Evolutionary conservation across 2,888 invertebrate genomes (phyloP).

Genomic region (Scaptomyza polygonia): DNA sequence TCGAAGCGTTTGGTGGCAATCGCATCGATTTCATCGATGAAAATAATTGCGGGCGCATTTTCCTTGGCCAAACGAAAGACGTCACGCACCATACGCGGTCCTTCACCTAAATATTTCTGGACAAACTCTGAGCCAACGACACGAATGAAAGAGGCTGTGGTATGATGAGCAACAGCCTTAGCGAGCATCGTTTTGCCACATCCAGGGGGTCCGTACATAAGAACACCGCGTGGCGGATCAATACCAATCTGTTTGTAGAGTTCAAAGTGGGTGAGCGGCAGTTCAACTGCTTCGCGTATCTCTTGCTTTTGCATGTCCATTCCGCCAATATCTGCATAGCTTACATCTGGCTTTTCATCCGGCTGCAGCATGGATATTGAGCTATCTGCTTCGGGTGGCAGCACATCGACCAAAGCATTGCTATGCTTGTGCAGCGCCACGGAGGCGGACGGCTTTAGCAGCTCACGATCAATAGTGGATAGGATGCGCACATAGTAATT

Average conservation of each 20-base stretch:
- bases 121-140: slow-evolving; percentile 99
- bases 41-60: slow-evolving; percentile 99
- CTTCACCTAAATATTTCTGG: slow-evolving; percentile 99
- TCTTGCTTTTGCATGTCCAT: slow-evolving; percentile 99
- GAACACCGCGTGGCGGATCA: slow-evolving; percentile 98
- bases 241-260: slow-evolving; percentile 99
- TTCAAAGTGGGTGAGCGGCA: slow-evolving; percentile 99
- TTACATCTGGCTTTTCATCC: slow-evolving; percentile 99
- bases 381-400: slow-evolving; percentile 99
- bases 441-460: slow-evolving; percentile 98
- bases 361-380: slow-evolving; percentile 98
- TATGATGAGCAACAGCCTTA: slow-evolving; percentile 99
- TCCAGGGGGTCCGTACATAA: slow-evolving; percentile 99
- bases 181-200: slow-evolving; percentile 99
- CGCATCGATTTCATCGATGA: slow-evolving; percentile 99
- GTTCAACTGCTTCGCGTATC: slow-evolving; percentile 98
- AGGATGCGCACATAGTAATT: slow-evolving; percentile 99
- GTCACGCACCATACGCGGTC: slow-evolving; percentile 99
- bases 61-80: slow-evolving; percentile 99
- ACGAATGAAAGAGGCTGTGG: slow-evolving; percentile 99
- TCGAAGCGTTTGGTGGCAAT: slow-evolving; percentile 99
- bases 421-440: slow-evolving; percentile 99
- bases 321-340: slow-evolving; percentile 99
- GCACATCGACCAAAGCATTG: slow-evolving; percentile 99
- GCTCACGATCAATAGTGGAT: slow-evolving; percentile 98